phyloP scores from a whole-genome alignment of 2,113 vertebrate genomes.

The Drymodes brunneopygia region DNA sequence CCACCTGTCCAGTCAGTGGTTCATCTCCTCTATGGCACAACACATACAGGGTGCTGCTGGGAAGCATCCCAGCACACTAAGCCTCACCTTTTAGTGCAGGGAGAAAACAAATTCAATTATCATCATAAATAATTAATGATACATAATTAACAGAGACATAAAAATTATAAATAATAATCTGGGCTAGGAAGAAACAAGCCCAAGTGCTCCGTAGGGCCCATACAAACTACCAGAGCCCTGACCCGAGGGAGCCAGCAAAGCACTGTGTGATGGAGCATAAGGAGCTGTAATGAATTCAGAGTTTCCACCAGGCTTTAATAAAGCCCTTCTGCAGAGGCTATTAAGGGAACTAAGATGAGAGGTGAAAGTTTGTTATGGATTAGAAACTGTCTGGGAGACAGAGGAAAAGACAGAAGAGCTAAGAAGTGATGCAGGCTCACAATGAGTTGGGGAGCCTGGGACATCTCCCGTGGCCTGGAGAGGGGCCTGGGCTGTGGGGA shows the following conservation, averaged over 20 bases:
- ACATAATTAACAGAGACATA: background rate
- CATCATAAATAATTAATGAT: background rate
- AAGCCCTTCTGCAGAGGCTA: slow-evolving; percentile 3
- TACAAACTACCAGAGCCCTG: background rate
- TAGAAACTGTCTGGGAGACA: background rate
- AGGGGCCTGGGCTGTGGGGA: rapidly evolving
- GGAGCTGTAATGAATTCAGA: background rate
- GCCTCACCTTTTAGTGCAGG: background rate
- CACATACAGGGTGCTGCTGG: background rate
- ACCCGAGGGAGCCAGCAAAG: background rate
- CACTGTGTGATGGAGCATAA: background rate
- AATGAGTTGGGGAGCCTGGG: background rate
- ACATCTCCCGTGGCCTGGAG: background rate
- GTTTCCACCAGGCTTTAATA: background rate
- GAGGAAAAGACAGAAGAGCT: background rate
- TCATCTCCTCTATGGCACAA: background rate
- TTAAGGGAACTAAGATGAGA: background rate
- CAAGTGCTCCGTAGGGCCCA: background rate
- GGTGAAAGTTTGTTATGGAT: background rate
- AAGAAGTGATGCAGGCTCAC: background rate
- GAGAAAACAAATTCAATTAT: background rate
- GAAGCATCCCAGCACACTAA: background rate
- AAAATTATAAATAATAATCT: background rate
- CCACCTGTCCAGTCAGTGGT: rapidly evolving
- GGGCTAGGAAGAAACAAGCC: background rate